Percentiles rank a stretch among this genome's conserved stretches.
Evolutionary conservation across 2,888 invertebrate genomes (phyloP).

Genomic region (Coleophora deauratella): DNA sequence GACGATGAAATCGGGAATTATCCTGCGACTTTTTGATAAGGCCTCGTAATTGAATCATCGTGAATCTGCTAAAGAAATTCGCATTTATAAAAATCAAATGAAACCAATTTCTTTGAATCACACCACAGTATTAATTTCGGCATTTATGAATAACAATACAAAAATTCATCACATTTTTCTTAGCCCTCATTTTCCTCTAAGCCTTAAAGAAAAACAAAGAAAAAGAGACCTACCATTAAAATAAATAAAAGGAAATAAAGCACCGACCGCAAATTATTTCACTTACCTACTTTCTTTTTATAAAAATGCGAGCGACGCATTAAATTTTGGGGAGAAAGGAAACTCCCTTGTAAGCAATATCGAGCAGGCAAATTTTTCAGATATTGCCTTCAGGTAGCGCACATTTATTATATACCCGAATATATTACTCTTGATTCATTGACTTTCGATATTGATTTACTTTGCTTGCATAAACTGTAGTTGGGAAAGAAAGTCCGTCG

Average conservation of each 20-base stretch:
- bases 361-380: conserved; percentile 75
- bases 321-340: conserved; percentile 74
- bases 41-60: conserved; percentile 7
- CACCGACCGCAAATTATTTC: conserved; percentile 71
- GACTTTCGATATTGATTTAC: conserved; percentile 74
- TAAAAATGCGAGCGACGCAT: conserved; percentile 74
- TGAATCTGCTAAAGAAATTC: conserved; percentile 20
- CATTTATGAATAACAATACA: conserved; percentile 53
- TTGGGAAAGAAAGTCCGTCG: conserved; percentile 45
- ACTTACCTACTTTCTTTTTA: conserved; percentile 73
- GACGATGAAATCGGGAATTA: conserved; percentile 34
- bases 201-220: conserved; percentile 53
- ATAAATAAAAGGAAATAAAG: conserved; percentile 73
- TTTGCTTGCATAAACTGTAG: conserved; percentile 71
- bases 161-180: conserved; percentile 46
- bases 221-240: conserved; percentile 69
- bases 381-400: conserved; percentile 75
- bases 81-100: conserved; percentile 42
- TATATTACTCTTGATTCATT: conserved; percentile 75
- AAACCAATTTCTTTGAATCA: conserved; percentile 48
- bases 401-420: conserved; percentile 76
- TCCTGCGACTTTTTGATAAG: conserved; percentile 19
- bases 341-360: conserved; percentile 75
- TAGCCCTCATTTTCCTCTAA: conserved; percentile 47
- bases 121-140: conserved; percentile 41